These are phyloP conservation scores for Nanger granti DNA, from an alignment of 2,113 vertebrate genomes.

Conservation along the genomic window DNA sequence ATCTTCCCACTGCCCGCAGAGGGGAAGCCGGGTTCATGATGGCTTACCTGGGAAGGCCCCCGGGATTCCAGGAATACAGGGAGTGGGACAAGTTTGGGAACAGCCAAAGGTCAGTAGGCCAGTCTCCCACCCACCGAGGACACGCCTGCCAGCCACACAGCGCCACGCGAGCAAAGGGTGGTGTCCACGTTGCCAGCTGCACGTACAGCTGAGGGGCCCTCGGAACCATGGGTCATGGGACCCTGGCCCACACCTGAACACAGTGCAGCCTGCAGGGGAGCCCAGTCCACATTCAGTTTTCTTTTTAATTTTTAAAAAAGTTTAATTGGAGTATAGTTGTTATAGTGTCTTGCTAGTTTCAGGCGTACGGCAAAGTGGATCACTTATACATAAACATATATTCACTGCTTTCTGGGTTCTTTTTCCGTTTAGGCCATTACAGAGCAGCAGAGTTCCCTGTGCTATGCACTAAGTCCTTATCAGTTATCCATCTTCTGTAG, in stretches of 20 bases:
- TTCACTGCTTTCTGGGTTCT: neutral
- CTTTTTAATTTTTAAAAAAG: neutral
- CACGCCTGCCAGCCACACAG: accelerated
- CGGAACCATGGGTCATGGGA: accelerated
- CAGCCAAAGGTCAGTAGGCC: neutral
- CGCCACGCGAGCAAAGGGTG: accelerated
- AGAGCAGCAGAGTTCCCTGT: neutral
- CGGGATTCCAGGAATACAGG: accelerated
- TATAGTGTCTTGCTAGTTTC: neutral
- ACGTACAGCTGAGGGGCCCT: accelerated
- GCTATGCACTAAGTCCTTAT: neutral
- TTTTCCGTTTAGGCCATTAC: neutral
- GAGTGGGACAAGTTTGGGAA: neutral
- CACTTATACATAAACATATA: accelerated
- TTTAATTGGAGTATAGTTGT: neutral
- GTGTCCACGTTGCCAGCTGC: accelerated
- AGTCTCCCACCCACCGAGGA: accelerated
- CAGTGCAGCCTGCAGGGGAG: neutral
- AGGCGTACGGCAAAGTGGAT: accelerated
- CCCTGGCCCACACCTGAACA: accelerated
- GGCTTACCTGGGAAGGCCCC: neutral
- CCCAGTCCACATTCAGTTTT: neutral
- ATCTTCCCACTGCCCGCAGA: accelerated
- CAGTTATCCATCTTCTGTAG: neutral
- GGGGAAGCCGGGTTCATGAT: conserved; percentile 36